Evolutionary conservation across 2,888 invertebrate species (phyloP), one percentile per base, ranked within the genome.

Genomic region (Drosophila algonquin): DNA sequence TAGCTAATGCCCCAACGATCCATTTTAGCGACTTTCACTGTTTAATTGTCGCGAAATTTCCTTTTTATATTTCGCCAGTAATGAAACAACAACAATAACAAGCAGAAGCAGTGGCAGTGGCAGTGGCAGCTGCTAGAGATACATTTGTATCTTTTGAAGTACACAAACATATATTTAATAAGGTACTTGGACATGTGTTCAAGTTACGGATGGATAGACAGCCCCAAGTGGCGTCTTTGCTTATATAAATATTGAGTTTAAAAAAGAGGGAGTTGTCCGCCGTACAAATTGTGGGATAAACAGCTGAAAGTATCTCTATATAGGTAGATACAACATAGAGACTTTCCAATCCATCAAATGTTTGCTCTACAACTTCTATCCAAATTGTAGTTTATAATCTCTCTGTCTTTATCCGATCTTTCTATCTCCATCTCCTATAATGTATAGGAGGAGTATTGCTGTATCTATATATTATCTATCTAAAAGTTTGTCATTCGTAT

Each of bases 1-100:
- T 71, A 32, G 56, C 65, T 60, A 70, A 67, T 64, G 63, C 79
- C 55, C 69, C 74, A 55, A 52, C 54, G 75, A 75, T 73, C 51
- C 78, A 75, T 73, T 86, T 80, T 35, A 72, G 72, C 73, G 60
- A 82, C 81, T 82, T 82, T 82, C 81, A 79, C 81, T 82, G 73
- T 54, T 73, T 85, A 82, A 82, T 82, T 82, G 81, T 82, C 86
- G 88, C 81, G 65, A 85, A 85, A 85, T 87, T 80, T 84, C 30
- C 14, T 16, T 44, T 44, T 18, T 9, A 14, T n/a, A 44, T 14
- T 59, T 32, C 8, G 53, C 32, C 53, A 35, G 53, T 35, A 14
- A 40, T 24, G 40, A n/a, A 6, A 40, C 3, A 14, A 40, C 12
- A 40, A 14, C 40, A 40, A 40, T 14, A 14, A 14, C 14, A 40